Conservation (phyloP, 2,888 invertebrate genomes). For the Microctonus brassicae region DNA sequence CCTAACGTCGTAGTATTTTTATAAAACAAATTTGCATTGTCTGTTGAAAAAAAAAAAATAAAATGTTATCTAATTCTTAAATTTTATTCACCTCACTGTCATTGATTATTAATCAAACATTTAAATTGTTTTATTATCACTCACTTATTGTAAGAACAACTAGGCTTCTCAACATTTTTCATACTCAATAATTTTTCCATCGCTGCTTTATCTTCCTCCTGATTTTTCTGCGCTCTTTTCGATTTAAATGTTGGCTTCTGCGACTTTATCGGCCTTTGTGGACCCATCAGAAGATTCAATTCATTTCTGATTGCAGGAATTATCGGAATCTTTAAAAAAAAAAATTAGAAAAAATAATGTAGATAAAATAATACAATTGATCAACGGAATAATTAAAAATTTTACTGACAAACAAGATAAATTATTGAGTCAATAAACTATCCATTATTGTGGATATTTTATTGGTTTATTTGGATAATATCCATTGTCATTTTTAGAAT, state of each 20-base stretch:
- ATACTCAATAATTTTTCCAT: conserved; percentile 53
- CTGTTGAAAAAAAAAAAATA: not conserved
- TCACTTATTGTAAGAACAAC: not conserved
- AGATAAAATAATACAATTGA: not conserved
- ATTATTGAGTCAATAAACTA: conserved; percentile 5
- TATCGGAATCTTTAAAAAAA: conserved; percentile 71
- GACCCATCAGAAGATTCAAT: conserved; percentile 60
- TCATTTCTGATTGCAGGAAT: conserved; percentile 71
- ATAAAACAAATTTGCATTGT: not conserved
- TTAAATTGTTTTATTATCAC: not conserved
- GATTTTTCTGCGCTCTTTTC: conserved; percentile 71
- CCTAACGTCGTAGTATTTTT: not conserved
- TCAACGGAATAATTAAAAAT: not conserved
- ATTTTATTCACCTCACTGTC: not conserved
- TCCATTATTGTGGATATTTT: no score
- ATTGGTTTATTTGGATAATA: conserved; percentile 65
- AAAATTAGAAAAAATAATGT: conserved; percentile 27
- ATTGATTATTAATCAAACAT: not conserved
- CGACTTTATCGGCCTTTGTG: conserved; percentile 46
- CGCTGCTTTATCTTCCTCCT: conserved; percentile 67
- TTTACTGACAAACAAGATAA: conserved; percentile 17
- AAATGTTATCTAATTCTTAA: not conserved
- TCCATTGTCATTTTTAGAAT: conserved; percentile 55
- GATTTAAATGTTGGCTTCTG: conserved; percentile 71
- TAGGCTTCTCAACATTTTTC: not conserved